These are phyloP conservation scores for Brevimyrus niger DNA, from an alignment of 2,113 vertebrate species.

Conservation along the genomic window DNA sequence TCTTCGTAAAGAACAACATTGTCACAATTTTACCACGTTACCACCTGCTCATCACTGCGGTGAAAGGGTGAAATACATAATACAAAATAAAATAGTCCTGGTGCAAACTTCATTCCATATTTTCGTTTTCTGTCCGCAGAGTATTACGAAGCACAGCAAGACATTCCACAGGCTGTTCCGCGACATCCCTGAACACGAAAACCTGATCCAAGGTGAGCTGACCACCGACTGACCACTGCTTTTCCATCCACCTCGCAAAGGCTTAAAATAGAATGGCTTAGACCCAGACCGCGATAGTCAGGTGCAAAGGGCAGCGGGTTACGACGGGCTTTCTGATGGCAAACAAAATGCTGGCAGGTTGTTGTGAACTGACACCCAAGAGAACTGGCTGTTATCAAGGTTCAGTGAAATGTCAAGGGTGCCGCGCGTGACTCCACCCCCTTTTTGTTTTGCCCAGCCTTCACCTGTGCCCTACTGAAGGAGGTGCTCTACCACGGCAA, in stretches of 20 bases:
- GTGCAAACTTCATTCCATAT: slow-evolving; percentile 20
- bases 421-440: neutral
- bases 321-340: neutral
- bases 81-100: too few relatives aligned
- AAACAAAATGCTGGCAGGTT: neutral
- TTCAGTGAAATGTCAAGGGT: neutral
- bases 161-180: slow-evolving; percentile 67
- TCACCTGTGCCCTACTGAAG: slow-evolving; percentile 69
- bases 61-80: too few relatives aligned
- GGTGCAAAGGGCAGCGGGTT: neutral
- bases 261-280: neutral
- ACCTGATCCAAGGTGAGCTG: slow-evolving; percentile 56
- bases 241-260: neutral
- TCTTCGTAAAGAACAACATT: neutral
- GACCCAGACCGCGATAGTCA: neutral
- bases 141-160: slow-evolving; percentile 44
- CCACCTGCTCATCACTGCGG: neutral
- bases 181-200: slow-evolving; percentile 53
- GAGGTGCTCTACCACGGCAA: slow-evolving; percentile 72
- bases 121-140: slow-evolving; percentile 35
- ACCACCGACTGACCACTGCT: neutral
- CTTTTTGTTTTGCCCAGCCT: slow-evolving; percentile 40
- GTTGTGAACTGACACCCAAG: neutral
- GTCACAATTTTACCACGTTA: neutral
- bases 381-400: neutral